phyloP scores from a whole-genome alignment of 1,140 invertebrate species.

The Drosophila varians region DNA sequence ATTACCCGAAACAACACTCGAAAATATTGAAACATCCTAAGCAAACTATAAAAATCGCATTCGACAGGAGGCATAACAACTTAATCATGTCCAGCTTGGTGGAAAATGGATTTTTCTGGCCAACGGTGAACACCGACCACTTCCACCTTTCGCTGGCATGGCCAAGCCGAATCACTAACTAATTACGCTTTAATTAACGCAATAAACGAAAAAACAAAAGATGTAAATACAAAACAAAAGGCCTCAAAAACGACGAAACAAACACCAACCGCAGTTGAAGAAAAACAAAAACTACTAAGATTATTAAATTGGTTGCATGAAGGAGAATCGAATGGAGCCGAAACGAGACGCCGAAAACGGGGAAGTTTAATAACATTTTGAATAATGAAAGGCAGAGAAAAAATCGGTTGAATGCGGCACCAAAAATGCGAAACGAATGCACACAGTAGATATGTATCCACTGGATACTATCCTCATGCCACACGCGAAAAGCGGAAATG shows the following conservation, averaged over 20 bases:
- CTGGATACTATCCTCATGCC: too few relatives aligned
- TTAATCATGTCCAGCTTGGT: constrained; percentile 22
- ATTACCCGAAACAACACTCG: not conserved
- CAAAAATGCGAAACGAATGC: constrained; percentile 56
- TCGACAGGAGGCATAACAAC: constrained; percentile 8
- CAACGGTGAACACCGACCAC: constrained; percentile 36
- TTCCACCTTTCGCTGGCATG: constrained; percentile 76
- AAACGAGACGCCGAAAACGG: constrained; percentile 42
- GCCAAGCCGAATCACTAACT: constrained; percentile 52
- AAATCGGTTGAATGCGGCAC: constrained; percentile 40
- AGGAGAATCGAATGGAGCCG: constrained; percentile 51
- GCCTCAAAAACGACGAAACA: constrained; percentile 6
- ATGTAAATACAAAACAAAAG: constrained; percentile 44
- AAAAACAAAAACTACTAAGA: constrained; percentile 31
- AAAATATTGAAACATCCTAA: not conserved
- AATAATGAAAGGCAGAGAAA: constrained; percentile 62
- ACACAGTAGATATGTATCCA: constrained; percentile 48
- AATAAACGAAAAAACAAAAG: constrained; percentile 49
- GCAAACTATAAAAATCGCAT: not conserved
- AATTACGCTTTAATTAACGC: constrained; percentile 76
- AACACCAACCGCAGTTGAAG: constrained; percentile 14
- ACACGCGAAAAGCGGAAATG: constrained; percentile 74
- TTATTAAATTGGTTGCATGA: constrained; percentile 42
- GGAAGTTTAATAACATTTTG: constrained; percentile 80
- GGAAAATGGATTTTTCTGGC: constrained; percentile 31